These are phyloP conservation scores for Syrista parreyssii DNA, from an alignment of 2,888 invertebrate genomes.

Conservation along the genomic window DNA sequence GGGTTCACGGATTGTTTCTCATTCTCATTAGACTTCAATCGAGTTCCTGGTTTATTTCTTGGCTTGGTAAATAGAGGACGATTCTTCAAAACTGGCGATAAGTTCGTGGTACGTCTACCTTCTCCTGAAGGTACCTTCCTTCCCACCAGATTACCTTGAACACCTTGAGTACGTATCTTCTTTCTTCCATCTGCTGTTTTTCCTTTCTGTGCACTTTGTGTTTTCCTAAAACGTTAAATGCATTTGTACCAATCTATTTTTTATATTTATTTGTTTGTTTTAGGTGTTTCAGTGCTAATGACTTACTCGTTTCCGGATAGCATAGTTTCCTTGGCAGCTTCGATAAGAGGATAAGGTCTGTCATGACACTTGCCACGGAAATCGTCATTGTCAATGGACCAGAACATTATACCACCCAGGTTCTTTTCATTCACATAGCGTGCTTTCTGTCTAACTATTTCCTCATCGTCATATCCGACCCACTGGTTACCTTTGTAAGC, in stretches of 20 bases:
- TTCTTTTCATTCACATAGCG: slow-evolving; percentile 86
- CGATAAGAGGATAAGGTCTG: slow-evolving; percentile 89
- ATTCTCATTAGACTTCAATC: slow-evolving; percentile 33
- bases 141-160: slow-evolving; percentile 36
- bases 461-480: slow-evolving; percentile 93
- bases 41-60: slow-evolving; percentile 28
- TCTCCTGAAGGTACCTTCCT: slow-evolving; percentile 31
- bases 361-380: slow-evolving; percentile 91
- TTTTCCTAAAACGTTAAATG: slow-evolving; percentile 20
- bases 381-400: slow-evolving; percentile 95
- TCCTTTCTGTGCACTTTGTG: slow-evolving; percentile 27
- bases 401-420: slow-evolving; percentile 92
- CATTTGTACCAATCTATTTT: neutral
- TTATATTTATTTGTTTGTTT: neutral
- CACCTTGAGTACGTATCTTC: slow-evolving; percentile 32
- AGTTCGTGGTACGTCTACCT: slow-evolving; percentile 36
- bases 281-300: neutral
- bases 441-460: slow-evolving; percentile 84
- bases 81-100: slow-evolving; percentile 35
- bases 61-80: slow-evolving; percentile 33
- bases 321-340: slow-evolving; percentile 88
- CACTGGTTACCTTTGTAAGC: slow-evolving; percentile 89
- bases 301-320: slow-evolving; percentile 74
- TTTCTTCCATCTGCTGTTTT: slow-evolving; percentile 34
- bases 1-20: slow-evolving; percentile 15